Conservation (phyloP, 2,797 vertebrate species). For the Hippocampus kuda region DNA sequence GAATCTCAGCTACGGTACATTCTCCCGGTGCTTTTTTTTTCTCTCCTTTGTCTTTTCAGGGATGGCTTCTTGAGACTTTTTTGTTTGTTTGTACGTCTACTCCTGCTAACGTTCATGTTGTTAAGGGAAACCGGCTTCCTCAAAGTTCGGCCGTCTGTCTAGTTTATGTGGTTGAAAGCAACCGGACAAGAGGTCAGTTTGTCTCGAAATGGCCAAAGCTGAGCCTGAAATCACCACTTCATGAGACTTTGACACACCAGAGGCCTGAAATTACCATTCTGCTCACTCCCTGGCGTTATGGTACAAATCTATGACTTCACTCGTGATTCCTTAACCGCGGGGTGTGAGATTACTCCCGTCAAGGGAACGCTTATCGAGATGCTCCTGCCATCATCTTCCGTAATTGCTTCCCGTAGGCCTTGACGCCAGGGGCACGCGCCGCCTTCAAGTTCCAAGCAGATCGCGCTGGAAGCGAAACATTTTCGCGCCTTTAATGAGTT, state of each 20-base stretch:
- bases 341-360: constrained; percentile 41
- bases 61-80: neutral
- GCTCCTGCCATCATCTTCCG: constrained; percentile 28
- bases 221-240: neutral
- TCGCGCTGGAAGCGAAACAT: constrained; percentile 6
- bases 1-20: neutral
- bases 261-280: constrained; percentile 43
- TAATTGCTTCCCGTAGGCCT: constrained; percentile 60
- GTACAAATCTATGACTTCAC: constrained; percentile 32
- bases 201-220: neutral
- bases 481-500: constrained; percentile 38
- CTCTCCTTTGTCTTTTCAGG: neutral
- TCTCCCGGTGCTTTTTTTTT: neutral
- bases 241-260: neutral
- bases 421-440: constrained; percentile 34
- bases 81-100: neutral
- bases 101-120: neutral
- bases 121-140: neutral
- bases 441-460: constrained; percentile 24
- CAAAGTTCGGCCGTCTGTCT: too few relatives aligned
- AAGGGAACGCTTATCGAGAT: constrained; percentile 56
- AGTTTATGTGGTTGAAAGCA: too few relatives aligned
- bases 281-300: constrained; percentile 29
- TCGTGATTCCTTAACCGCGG: constrained; percentile 34
- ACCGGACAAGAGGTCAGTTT: too few relatives aligned